Base-by-base conservation (phyloP, 2,113 vertebrate genomes). In the Amphiprion ocellaris region DNA sequence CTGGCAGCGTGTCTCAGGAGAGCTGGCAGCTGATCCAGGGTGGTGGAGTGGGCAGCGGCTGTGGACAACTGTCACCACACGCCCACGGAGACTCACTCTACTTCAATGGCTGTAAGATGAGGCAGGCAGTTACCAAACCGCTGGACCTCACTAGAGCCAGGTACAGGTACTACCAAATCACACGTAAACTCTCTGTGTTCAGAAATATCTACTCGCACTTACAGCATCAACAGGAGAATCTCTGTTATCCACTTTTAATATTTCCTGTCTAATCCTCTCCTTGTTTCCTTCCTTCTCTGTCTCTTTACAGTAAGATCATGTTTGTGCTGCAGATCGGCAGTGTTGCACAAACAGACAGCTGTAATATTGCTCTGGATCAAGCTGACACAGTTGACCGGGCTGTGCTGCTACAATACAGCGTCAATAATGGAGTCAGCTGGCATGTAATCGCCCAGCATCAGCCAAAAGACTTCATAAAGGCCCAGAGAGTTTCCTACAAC, bases 271-370 rank as follows among this genome's bases (percentile, higher is more conserved):
- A 58, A 80, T 58, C 28, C 55, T 52, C 37, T 73, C 23, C 26
- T 55, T 47, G 6, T 65, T 47, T 44, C 19, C 62, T 33, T 41
- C 19, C 37, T 54, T 75, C 28, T 83, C 64, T 82, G 53, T 84
- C 52, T 69, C 53, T 16, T 89, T 87, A 37, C 94, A 99, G 98
- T 93, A 99, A 99, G 95, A 99, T 99, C 94, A 99, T 99, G 97
- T 99, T 99, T 93, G 98, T 99, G 93, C 95, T 99, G 92, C 98
- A 99, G 96, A 99, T 99, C 26, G 98, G 98, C 92, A 99, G 98
- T 46, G 84, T 94, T 19, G 92, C 97, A 1, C 98, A 99, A 91
- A 99, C 97, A n/a, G 97, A 97, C 83, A 99, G 97, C 89, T 99
- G 98, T 87, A 99, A 99, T 89, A 96, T 97, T 5, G 97, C 97